Evolutionary conservation across 2,888 invertebrate genomes (phyloP), one percentile per base, ranked within the genome.

Genomic region (Tinea trinotella): DNA sequence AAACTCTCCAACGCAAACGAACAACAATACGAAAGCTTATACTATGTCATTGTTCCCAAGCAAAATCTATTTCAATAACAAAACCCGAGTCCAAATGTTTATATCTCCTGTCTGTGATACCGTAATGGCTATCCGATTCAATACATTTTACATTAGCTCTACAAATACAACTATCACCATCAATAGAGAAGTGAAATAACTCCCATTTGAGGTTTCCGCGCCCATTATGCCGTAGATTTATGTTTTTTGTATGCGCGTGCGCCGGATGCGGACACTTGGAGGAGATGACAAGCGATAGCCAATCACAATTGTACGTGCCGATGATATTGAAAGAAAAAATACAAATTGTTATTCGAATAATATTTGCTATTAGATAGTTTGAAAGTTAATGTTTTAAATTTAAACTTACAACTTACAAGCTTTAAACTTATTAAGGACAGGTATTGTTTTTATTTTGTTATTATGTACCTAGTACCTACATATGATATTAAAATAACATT

Each of bases 121-220:
- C 17, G 19, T 46, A 46, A 46, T 46, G 15, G 19, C 19, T 18
- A 50, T 22, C 24, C 13, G 6, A 50, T 50, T 50, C 50, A 24
- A 13, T 67, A 78, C 66, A 66, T 64, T 71, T 69, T 63, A 66
- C 63, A 70, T 70, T 67, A 65, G 57, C 62, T 60, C 64, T 63
- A 68, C 69, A 70, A 68, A 66, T 61, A 62, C 62, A 58, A 57
- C 62, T 61, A 66, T 70, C 65, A 66, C 65, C 61, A 64, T 61
- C 59, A 62, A 61, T 63, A 60, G 68, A 67, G 64, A 68, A 67
- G 30, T 66, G 73, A 74, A 77, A 73, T 71, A 66, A 68, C 62
- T 63, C 64, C 64, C 69, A 75, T 81, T 84, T 80, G 82, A 76
- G 79, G 79, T 82, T 75, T 69, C 70, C 68, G 66, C 66, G 69